A percentile compares a stretch with the other conserved stretches of the same genome.
Evolutionary conservation across 2,797 vertebrate species (phyloP).

Genomic region (Carcharodon carcharias): DNA sequence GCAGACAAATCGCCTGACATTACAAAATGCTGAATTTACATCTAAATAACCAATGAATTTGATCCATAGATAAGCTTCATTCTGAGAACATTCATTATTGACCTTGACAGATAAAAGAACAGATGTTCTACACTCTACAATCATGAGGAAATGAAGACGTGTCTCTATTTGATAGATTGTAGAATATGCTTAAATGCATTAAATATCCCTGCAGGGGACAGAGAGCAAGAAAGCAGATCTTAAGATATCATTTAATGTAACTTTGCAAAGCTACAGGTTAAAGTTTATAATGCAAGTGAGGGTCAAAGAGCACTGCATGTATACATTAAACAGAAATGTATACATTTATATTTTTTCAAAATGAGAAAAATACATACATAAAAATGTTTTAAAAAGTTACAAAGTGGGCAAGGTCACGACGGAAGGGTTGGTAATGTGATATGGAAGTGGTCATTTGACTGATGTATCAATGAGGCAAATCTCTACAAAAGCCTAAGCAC

Average conservation of each 20-base stretch:
- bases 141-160: background rate
- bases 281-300: background rate
- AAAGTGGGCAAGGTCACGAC: background rate
- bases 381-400: background rate
- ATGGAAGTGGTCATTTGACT: background rate
- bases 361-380: background rate
- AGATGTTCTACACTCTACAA: background rate
- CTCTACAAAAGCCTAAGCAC: background rate
- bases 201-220: background rate
- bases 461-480: background rate
- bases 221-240: background rate
- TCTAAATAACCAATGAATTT: background rate
- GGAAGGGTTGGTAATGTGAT: background rate
- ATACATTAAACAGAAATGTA: background rate
- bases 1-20: background rate
- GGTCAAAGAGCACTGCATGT: background rate
- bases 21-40: slow-evolving; percentile 3
- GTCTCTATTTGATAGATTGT: background rate
- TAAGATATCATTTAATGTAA: background rate
- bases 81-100: slow-evolving; percentile 4
- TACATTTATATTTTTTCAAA: background rate
- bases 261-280: background rate
- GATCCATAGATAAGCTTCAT: background rate
- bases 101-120: slow-evolving; percentile 25
- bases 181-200: background rate